Base-by-base conservation (phyloP, 2,888 invertebrate species). In the Philaethria dido region DNA sequence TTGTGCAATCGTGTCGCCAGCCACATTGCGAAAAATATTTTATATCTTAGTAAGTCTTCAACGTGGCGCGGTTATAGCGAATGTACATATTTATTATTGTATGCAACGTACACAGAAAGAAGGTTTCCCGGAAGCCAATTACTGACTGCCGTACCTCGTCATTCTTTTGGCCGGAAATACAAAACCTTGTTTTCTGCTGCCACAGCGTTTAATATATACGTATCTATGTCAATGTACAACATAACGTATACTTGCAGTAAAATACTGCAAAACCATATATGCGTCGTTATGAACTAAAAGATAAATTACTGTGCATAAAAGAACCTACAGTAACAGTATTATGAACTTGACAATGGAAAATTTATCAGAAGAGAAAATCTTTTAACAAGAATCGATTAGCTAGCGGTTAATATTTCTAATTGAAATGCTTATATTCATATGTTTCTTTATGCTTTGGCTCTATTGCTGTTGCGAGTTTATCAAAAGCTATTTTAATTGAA, bases 41-140 rank as follows among this genome's bases (percentile, higher is more conserved):
- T 9, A 45, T 36, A n/a, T 54, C 33, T 16, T 13, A 3, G 20
- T 36, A 25, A 54, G 18, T 29, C 39, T 66, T 61, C 29, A 45
- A 61, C 36, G 25, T 11, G 39, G 14, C 45, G 54, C 61, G 33
- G 22, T 47, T 25, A 8, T 2, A 54, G 36, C 54, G 61, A 52
- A 62, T 6, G 39, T 39, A 14, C 36, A 14, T 29, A 33, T 52
- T 52, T 52, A 52, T 52, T 52, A 52, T 25, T 48, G 44, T 48
- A 29, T 50, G 61, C 55, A 64, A 45, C 55, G 33, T 45, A 39
- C 22, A 45, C 55, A n/a, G 29, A 48, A 54, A 33, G 61, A 29
- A 47, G 61, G 55, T 64, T 68, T 68, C 61, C 64, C 61, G 64
- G 64, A 62, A 62, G 64, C 47, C 48, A 44, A 33, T 62, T 50